A percentile compares a stretch with the other conserved stretches of the same genome.
Conservation (phyloP, 30 jellyfish, hydroid and myxozoan genomes). For the Turritopsis dohrnii region DNA sequence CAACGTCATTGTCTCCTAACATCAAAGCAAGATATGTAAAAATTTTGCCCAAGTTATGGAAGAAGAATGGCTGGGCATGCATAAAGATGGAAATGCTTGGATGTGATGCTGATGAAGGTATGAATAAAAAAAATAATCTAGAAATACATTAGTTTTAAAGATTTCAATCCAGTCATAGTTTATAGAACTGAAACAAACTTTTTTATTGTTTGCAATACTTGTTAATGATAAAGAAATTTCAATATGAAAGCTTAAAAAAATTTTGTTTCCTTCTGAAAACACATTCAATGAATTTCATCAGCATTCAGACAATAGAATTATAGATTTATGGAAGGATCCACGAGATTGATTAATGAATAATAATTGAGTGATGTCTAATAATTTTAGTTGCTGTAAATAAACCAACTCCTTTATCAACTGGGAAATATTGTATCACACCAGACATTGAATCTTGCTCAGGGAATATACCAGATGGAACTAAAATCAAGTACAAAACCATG, state of each 20-base stretch:
- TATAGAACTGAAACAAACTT: no score
- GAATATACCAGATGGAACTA: slow-evolving; percentile 32
- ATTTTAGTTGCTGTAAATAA: slow-evolving; percentile 22
- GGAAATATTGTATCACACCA: slow-evolving; percentile 53
- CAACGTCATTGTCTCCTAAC: slow-evolving; percentile 14
- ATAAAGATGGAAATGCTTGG: slow-evolving; percentile 43
- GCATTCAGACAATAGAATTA: no score
- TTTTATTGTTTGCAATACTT: no score
- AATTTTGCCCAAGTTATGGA: slow-evolving; percentile 28
- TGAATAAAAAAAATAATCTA: no score
- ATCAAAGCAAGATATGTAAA: slow-evolving; percentile 20
- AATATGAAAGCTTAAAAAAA: no score
- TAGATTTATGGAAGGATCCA: no score
- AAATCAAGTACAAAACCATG: slow-evolving; percentile 15
- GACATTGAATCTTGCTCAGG: slow-evolving; percentile 26
- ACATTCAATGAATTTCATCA: no score
- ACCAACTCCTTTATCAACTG: slow-evolving; percentile 68
- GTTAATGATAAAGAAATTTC: no score
- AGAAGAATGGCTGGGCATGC: slow-evolving; percentile 17
- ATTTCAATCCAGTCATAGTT: no score
- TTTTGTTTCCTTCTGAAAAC: no score
- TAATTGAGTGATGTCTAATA: no score
- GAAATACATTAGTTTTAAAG: no score
- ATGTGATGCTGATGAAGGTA: slow-evolving; percentile 40
- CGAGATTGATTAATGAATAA: not conserved